Percentiles rank a stretch among this genome's conserved stretches.
These are phyloP conservation scores for Andrena bicolor DNA, from an alignment of 2,888 invertebrate genomes.

Conservation along the genomic window DNA sequence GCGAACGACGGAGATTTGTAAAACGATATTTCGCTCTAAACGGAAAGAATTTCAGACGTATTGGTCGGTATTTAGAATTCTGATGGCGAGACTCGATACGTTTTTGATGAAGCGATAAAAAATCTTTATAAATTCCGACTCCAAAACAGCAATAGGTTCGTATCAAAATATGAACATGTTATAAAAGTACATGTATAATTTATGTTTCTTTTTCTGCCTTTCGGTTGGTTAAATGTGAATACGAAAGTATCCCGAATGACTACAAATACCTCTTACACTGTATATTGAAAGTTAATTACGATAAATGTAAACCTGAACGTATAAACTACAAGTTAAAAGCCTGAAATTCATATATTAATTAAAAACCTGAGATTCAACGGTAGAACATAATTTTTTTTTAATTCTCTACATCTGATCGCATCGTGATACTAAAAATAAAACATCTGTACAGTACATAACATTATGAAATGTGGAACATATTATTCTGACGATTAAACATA, in stretches of 20 bases:
- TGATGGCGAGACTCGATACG: conserved; percentile 21
- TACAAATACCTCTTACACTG: conserved; percentile 36
- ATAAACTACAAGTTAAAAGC: conserved; percentile 56
- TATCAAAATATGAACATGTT: conserved; percentile 57
- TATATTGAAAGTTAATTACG: conserved; percentile 43
- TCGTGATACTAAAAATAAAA: conserved; percentile 64
- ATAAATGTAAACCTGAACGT: conserved; percentile 45
- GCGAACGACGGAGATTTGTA: conserved; percentile 43
- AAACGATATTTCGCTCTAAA: conserved; percentile 58
- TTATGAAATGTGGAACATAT: conserved; percentile 58
- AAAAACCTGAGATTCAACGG: conserved; percentile 70
- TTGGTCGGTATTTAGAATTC: conserved; percentile 52
- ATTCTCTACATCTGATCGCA: conserved; percentile 58
- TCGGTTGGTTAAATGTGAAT: conserved; percentile 26
- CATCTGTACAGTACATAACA: conserved; percentile 67
- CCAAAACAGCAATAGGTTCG: conserved; percentile 31
- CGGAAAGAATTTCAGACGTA: conserved; percentile 39
- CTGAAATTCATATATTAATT: conserved; percentile 55
- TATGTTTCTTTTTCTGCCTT: conserved; percentile 37
- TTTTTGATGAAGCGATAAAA: conserved; percentile 37
- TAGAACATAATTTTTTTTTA: conserved; percentile 55
- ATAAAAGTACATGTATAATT: conserved; percentile 52
- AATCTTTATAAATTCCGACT: conserved; percentile 40
- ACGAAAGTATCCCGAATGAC: conserved; percentile 32
- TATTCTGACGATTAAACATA: conserved; percentile 56